Evolutionary conservation across 2,888 invertebrate species (phyloP).

Genomic region (Anaspis maculata): DNA sequence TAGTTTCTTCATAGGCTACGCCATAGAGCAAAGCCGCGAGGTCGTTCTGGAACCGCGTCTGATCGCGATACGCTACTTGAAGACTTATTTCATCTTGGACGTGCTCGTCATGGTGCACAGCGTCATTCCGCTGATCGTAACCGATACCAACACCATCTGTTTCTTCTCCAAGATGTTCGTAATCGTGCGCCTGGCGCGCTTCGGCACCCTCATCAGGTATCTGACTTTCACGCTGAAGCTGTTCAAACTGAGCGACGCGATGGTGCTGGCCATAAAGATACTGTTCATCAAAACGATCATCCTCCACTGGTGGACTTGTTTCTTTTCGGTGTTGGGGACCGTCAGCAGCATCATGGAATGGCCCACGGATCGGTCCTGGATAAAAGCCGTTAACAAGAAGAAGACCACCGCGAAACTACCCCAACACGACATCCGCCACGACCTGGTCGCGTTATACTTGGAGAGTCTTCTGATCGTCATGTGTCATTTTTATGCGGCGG

Average conservation of each 20-base stretch:
- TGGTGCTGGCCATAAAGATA: not conserved
- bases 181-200: not conserved
- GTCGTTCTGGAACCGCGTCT: conserved; percentile 5
- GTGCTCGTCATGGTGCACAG: conserved; percentile 1
- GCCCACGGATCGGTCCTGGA: no score
- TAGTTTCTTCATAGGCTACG: conserved; percentile 16
- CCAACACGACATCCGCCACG: not conserved
- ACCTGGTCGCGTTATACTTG: not conserved
- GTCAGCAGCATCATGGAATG: no score
- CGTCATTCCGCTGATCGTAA: not conserved
- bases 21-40: conserved; percentile 5
- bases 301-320: not conserved
- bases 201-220: not conserved
- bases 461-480: not conserved
- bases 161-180: not conserved
- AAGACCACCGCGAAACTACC: no score
- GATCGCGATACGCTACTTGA: conserved; percentile 9
- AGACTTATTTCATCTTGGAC: conserved; percentile 6
- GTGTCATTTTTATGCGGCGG: not conserved
- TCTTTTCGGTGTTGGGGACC: no score
- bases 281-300: not conserved
- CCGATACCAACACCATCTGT: no score
- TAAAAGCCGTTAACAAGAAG: no score
- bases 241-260: not conserved
- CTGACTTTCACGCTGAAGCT: not conserved